Evolutionary conservation across 2,888 invertebrate species (phyloP), one percentile per base, ranked within the genome.

Genomic region (Seladonia tumulorum): DNA sequence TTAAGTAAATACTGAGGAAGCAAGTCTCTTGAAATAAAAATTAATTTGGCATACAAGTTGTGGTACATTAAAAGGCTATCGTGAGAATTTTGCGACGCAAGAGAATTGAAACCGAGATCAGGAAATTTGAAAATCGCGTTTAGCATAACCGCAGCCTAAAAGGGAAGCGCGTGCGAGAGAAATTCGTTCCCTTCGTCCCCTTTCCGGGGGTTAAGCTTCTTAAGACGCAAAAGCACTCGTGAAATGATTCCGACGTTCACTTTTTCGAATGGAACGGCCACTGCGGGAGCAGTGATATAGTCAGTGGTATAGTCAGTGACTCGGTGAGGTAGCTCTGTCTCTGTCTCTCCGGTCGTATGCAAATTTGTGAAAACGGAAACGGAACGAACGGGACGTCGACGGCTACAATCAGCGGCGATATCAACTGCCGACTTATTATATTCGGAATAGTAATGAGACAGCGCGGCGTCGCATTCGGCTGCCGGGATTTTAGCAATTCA

Each of bases 401-500:
- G 18, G 81, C 12, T 71, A 49, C 83, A 89, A 84, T 85, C 85
- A 79, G 70, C 77, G 47, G 45, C 45, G 81, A 68, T 82, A 87
- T 86, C 89, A 83, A 82, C 82, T 71, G 73, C 42, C 79, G 81
- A 89, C 91, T 91, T 90, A 90, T 91, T 90, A 92, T 88, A 92
- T 90, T 86, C 88, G 81, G 91, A 92, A 89, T 92, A 87, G 87
- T 90, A 91, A 91, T 88, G 85, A 88, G 86, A 60, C 82, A n/a
- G 29, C n/a, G 35, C 82, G 35, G 29, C n/a, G 35, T 29, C 18
- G 74, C 66, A 66, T 66, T 63, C 60, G 16, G 12, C 29, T 63
- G 60, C 60, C 66, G 70, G 73, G 86, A 68, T 82, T 88, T 91
- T 92, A 91, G 91, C 91, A 91, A 91, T 92, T 92, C 92, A 90